Conservation (phyloP, 1,140 invertebrate species). For the Bombus cullumanus region DNA sequence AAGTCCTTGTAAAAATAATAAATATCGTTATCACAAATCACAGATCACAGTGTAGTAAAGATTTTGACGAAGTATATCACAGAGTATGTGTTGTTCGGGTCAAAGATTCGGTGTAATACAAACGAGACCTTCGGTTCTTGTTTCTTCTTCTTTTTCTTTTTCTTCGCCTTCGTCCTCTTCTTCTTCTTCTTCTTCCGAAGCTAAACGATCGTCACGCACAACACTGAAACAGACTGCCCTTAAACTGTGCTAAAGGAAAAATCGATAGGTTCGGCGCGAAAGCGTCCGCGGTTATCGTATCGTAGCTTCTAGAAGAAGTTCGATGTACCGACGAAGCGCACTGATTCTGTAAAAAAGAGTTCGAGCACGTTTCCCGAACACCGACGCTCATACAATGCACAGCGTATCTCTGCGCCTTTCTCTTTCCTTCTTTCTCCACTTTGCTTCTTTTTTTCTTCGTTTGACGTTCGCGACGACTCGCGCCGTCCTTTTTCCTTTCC, state of each 20-base stretch:
- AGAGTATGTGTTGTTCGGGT: not conserved
- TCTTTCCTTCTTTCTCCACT: not conserved
- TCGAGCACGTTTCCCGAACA: not conserved
- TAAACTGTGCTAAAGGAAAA: not conserved
- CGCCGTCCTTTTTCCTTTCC: no score
- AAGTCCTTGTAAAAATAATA: not conserved
- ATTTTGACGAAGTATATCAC: constrained; percentile 13
- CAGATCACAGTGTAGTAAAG: constrained; percentile 36
- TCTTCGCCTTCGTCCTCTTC: no score
- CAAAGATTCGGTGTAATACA: not conserved
- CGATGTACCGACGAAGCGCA: constrained; percentile 5
- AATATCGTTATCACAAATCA: constrained; percentile 43
- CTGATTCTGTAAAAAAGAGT: not conserved
- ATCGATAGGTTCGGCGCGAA: not conserved
- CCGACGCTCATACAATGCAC: not conserved
- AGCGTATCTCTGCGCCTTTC: not conserved
- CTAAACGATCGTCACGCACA: constrained; percentile 2
- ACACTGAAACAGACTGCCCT: not conserved
- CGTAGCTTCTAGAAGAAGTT: not conserved
- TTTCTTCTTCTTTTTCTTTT: no score
- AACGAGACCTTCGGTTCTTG: not conserved
- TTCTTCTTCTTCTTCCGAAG: no score
- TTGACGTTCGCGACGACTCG: not conserved
- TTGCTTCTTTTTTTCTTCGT: not conserved
- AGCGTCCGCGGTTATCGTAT: not conserved